These are phyloP conservation scores for Oscheius myriophilus DNA, from an alignment of 2,888 invertebrate species.

Conservation along the genomic window DNA sequence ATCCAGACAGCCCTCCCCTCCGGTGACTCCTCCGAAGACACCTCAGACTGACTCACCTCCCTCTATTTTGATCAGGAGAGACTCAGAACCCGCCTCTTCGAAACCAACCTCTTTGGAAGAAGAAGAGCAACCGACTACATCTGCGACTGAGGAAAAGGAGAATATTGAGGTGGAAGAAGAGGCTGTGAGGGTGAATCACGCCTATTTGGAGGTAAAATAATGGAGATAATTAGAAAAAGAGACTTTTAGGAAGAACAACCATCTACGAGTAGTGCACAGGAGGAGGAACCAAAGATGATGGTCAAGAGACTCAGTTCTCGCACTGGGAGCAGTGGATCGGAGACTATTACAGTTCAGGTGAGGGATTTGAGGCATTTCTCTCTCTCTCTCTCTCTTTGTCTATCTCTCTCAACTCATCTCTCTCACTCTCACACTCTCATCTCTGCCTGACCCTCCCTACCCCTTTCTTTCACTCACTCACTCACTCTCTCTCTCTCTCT, in stretches of 20 bases:
- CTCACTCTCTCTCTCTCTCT: too few relatives aligned
- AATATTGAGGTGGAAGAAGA: neutral
- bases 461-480: too few relatives aligned
- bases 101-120: constrained; percentile 23
- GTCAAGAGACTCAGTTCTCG: constrained; percentile 14
- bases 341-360: constrained; percentile 45
- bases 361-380: too few relatives aligned
- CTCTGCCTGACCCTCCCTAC: too few relatives aligned
- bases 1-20: neutral
- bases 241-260: constrained; percentile 16
- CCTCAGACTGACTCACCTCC: constrained; percentile 4
- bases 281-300: constrained; percentile 12
- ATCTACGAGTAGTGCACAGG: constrained; percentile 28
- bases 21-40: neutral
- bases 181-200: neutral
- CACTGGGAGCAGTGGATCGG: constrained; percentile 47
- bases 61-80: constrained; percentile 20
- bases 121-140: constrained; percentile 19
- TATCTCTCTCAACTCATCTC: too few relatives aligned
- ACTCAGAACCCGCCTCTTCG: constrained; percentile 24
- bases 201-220: constrained; percentile 1
- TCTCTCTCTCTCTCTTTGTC: too few relatives aligned
- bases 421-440: too few relatives aligned
- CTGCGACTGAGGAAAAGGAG: neutral
- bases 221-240: neutral